phyloP scores from a whole-genome alignment of 2,113 vertebrate genomes.

The Seriola quinqueradiata region DNA sequence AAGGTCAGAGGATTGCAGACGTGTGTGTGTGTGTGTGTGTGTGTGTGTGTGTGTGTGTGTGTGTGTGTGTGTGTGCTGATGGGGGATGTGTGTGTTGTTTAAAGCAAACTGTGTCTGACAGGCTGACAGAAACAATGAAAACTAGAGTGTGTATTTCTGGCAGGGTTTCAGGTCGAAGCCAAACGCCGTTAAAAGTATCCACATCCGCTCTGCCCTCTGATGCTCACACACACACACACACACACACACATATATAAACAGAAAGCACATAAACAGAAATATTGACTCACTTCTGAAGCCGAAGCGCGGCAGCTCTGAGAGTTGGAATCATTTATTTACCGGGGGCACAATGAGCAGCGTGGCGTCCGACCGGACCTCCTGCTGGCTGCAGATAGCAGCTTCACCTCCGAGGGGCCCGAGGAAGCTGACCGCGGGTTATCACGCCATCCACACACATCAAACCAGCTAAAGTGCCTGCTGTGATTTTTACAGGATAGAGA shows the following conservation, averaged over 20 bases:
- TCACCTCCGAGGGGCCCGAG: slow-evolving; percentile 27
- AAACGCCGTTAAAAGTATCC: slow-evolving; percentile 4
- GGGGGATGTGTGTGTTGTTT: slow-evolving; percentile 4
- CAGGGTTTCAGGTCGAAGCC: slow-evolving; percentile 33
- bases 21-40: neutral
- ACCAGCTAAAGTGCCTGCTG: slow-evolving; percentile 25
- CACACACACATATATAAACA: neutral
- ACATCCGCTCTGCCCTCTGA: slow-evolving; percentile 10
- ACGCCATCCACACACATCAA: slow-evolving; percentile 18
- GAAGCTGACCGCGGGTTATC: slow-evolving; percentile 51
- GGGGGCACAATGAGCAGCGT: slow-evolving; percentile 42
- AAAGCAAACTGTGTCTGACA: slow-evolving; percentile 36
- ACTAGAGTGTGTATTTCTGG: slow-evolving; percentile 33
- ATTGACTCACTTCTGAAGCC: slow-evolving; percentile 24
- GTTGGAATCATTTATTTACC: slow-evolving; percentile 73
- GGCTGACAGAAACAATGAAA: slow-evolving; percentile 42
- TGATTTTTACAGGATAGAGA: slow-evolving; percentile 21
- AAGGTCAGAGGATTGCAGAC: slow-evolving; percentile 16
- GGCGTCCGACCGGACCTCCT: slow-evolving; percentile 57
- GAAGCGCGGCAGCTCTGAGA: slow-evolving; percentile 55
- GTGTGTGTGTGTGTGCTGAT: neutral
- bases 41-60: slow-evolving; percentile 3
- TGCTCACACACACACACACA: neutral
- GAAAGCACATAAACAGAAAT: neutral
- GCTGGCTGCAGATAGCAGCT: slow-evolving; percentile 52